Percentiles rank a stretch among this genome's conserved stretches.
Evolutionary conservation across 2,888 invertebrate genomes (phyloP).

Genomic region (Chaetogeoica ovagalla): DNA sequence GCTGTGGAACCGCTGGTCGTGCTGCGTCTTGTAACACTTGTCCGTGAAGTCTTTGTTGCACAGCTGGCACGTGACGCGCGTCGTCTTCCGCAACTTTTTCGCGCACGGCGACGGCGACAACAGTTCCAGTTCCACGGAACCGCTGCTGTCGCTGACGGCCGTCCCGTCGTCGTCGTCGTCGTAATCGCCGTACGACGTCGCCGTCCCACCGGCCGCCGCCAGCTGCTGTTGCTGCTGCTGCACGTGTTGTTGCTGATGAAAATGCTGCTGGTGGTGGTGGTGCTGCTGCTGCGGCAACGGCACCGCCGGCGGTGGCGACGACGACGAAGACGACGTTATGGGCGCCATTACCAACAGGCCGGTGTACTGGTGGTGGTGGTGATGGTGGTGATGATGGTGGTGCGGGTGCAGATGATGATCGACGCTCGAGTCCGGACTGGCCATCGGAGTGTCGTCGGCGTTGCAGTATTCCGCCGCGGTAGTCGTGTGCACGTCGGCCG

Average conservation of each 20-base stretch:
- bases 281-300: not conserved
- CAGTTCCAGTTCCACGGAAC: slow-evolving; percentile 7
- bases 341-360: slow-evolving; percentile 45
- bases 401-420: not conserved
- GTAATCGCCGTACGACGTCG: not conserved
- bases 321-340: slow-evolving; percentile 56
- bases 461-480: slow-evolving; percentile 22
- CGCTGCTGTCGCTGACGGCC: slow-evolving; percentile 20
- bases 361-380: not conserved
- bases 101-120: not conserved
- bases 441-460: slow-evolving; percentile 47
- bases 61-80: slow-evolving; percentile 67
- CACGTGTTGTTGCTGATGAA: not conserved
- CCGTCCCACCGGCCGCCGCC: not conserved
- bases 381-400: not conserved
- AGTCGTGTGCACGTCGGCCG: slow-evolving; percentile 49
- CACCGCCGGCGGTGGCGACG: not conserved
- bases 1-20: slow-evolving; percentile 85
- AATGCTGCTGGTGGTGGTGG: not conserved
- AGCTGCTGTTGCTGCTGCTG: not conserved
- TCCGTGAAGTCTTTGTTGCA: slow-evolving; percentile 85
- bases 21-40: slow-evolving; percentile 85
- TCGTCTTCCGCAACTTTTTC: slow-evolving; percentile 41
- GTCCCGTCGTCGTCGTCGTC: slow-evolving; percentile 11
- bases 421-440: slow-evolving; percentile 51